Percentiles rank a stretch among this genome's conserved stretches.
Evolutionary conservation across 2,797 vertebrate genomes (phyloP).

Genomic region (Sebastes goodei): DNA sequence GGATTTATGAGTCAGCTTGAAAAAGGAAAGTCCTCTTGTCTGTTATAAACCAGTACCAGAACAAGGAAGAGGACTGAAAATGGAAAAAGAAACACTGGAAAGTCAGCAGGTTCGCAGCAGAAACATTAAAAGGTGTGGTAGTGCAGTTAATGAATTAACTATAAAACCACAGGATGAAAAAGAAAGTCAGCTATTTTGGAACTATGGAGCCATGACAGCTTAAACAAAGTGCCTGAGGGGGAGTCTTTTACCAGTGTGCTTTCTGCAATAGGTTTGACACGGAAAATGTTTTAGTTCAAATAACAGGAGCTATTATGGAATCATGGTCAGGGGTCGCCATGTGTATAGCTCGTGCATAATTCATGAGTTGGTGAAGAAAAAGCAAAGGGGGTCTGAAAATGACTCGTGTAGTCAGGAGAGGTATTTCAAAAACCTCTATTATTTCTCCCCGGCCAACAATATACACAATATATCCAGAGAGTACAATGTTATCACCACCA

Average conservation of each 20-base stretch:
- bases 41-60: conserved; percentile 55
- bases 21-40: conserved; percentile 49
- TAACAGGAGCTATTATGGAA: conserved; percentile 94
- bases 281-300: conserved; percentile 96
- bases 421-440: conserved; percentile 66
- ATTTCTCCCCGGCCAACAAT: conserved; percentile 55
- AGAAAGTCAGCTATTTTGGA: conserved; percentile 87
- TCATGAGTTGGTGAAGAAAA: conserved; percentile 91
- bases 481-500: conserved; percentile 72
- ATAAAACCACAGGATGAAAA: conserved; percentile 84
- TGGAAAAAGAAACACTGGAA: conserved; percentile 73
- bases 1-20: conserved; percentile 10
- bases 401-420: conserved; percentile 64
- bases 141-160: conserved; percentile 90
- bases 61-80: conserved; percentile 46
- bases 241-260: conserved; percentile 87
- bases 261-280: conserved; percentile 93
- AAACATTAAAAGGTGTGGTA: conserved; percentile 87
- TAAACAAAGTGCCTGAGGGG: conserved; percentile 92
- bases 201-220: conserved; percentile 93
- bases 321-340: conserved; percentile 86
- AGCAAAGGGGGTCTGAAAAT: conserved; percentile 71
- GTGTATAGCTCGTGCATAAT: conserved; percentile 90
- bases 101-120: conserved; percentile 85
- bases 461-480: conserved; percentile 57